Evolutionary conservation across 2,888 invertebrate species (phyloP), one percentile per base, ranked within the genome.

Genomic region (Branchellion lobata): DNA sequence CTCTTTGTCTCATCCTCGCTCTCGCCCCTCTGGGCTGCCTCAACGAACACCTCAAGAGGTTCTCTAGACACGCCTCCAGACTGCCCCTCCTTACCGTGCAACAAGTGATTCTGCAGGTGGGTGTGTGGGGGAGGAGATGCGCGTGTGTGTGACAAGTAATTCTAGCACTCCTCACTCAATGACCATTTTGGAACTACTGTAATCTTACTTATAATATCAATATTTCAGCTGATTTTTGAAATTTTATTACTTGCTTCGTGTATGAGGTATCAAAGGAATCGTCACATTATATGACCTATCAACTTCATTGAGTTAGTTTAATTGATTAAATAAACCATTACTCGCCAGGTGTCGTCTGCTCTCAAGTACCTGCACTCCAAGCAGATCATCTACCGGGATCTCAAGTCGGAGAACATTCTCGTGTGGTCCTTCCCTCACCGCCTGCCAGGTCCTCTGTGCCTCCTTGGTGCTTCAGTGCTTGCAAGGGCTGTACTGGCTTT

Each of bases 341-440:
- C n/a, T n/a, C n/a, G n/a, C n/a, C n/a, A 91, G 90, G 92, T 94
- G 0, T 94, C 96, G 0, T 92, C 95, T 84, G 97, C 98, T 1
- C 90, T 98, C 31, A 96, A 96, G 87, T 98, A 98, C 88, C 90
- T 99, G 33, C 99, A 99, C 89, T 92, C 93, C 14, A 91, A 93
- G 81, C 92, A 93, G 82, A 95, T 99, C 61, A 95, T 99, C 82
- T 98, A 98, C 87, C 90, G 89, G 68, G 95, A 95, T 87, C 89
- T 95, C 18, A 94, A 99, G 90, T 94, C 96, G 0, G 98, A 98
- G 87, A 99, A 99, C 89, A 96, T 99, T 65, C 89, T 99, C 1
- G 97, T 97, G n/a, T 99, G 98, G 98, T 91, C 93, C 83, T 92
- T 98, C 89, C 97, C 98, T 0, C 89, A 36, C 33, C 33, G 65